These are phyloP conservation scores for Lasioglossum pauxillum DNA, from an alignment of 2,888 invertebrate species.

Conservation along the genomic window DNA sequence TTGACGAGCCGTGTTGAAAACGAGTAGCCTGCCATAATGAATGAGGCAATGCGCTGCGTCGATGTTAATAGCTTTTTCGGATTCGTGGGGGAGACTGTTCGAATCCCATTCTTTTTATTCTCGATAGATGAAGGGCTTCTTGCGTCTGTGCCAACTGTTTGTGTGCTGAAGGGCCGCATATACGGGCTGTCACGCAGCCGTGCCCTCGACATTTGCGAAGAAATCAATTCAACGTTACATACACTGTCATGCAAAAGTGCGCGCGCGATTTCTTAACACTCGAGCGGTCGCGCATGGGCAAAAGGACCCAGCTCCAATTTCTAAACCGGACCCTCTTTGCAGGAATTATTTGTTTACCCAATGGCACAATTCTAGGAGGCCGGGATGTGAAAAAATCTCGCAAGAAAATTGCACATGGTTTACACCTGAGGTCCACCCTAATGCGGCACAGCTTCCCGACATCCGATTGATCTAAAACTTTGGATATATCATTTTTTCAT, in stretches of 20 bases:
- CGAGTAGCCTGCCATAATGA: slow-evolving; percentile 18
- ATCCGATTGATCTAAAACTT: too few species aligned
- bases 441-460: too few species aligned
- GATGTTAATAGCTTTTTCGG: slow-evolving; percentile 16
- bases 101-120: neutral
- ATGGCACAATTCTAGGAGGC: too few species aligned
- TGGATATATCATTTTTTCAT: too few species aligned
- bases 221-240: neutral
- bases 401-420: too few species aligned
- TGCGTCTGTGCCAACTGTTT: slow-evolving; percentile 5
- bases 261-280: neutral
- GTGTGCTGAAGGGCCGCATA: neutral
- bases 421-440: too few species aligned
- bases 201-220: neutral
- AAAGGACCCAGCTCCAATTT: too few species aligned
- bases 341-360: too few species aligned
- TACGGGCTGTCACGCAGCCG: neutral
- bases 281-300: too few species aligned
- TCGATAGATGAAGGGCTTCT: neutral
- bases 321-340: too few species aligned
- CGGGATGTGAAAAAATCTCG: too few species aligned
- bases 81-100: neutral
- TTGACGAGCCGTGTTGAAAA: slow-evolving; percentile 45
- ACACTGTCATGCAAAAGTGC: neutral
- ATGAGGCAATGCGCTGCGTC: slow-evolving; percentile 15